phyloP scores from a whole-genome alignment of 2,113 vertebrate genomes.

The Dendrocopos noguchii region DNA sequence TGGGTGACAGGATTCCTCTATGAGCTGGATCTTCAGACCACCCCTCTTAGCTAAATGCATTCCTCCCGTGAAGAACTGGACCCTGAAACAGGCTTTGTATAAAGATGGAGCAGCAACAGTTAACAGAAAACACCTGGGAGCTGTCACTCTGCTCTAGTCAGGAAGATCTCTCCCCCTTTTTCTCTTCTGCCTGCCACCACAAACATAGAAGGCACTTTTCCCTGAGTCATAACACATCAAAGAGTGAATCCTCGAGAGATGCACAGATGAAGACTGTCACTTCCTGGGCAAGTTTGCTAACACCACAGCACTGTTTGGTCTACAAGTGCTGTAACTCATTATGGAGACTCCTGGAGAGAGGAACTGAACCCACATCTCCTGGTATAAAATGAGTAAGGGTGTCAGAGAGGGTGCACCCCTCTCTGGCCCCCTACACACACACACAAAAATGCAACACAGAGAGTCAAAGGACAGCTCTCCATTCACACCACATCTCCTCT shows the following conservation, averaged over 20 bases:
- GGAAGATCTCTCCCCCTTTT: not conserved
- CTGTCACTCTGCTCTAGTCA: not conserved
- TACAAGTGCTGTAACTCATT: not conserved
- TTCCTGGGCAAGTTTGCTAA: not conserved
- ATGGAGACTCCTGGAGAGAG: not conserved
- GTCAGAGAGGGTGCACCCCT: not conserved
- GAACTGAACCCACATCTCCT: not conserved
- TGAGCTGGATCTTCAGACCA: not conserved
- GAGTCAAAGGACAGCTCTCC: not conserved
- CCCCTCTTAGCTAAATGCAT: not conserved
- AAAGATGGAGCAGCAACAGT: not conserved
- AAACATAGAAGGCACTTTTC: not conserved
- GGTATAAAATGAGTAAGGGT: not conserved
- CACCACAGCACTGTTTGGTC: not conserved
- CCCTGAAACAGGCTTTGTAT: not conserved
- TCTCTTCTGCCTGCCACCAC: not conserved
- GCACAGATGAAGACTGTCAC: not conserved
- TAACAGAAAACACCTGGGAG: not conserved
- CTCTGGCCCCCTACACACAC: not conserved
- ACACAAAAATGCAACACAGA: not conserved
- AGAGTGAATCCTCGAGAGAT: not conserved
- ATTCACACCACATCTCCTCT: not conserved
- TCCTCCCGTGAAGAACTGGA: not conserved
- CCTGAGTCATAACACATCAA: not conserved
- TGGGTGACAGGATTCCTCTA: not conserved